Conservation (phyloP, 2,888 invertebrate genomes). For the Morpho deidamia region DNA sequence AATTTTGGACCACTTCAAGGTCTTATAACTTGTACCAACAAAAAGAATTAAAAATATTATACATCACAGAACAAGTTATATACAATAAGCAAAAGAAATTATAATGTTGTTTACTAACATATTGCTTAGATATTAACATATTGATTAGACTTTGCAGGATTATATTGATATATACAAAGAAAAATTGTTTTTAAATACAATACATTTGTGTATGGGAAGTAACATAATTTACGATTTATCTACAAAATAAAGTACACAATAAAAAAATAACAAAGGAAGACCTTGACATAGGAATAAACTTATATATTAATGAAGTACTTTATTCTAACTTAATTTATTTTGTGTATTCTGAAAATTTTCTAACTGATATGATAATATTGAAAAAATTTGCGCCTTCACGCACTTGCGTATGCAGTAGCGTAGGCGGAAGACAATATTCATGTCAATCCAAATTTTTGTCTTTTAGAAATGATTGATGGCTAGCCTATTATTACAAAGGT, state of each 20-base stretch:
- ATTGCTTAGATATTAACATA: not conserved
- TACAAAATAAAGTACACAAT: not conserved
- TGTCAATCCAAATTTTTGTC: not conserved
- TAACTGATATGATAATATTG: not conserved
- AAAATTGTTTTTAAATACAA: too few relatives aligned
- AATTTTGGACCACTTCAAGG: too few relatives aligned
- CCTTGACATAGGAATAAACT: conserved; percentile 25
- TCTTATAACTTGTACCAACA: too few relatives aligned
- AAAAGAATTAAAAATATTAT: too few relatives aligned
- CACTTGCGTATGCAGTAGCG: conserved; percentile 33
- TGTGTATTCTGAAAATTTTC: too few relatives aligned
- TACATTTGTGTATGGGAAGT: too few relatives aligned
- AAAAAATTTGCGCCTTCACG: conserved; percentile 5
- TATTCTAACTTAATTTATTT: too few relatives aligned
- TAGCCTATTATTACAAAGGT: too few relatives aligned
- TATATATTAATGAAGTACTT: not conserved
- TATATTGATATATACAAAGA: too few relatives aligned
- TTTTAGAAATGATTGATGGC: not conserved
- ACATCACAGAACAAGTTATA: not conserved
- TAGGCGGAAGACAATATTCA: conserved; percentile 43
- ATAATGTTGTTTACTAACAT: not conserved
- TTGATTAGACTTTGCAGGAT: too few relatives aligned
- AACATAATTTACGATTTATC: too few relatives aligned
- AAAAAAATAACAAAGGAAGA: conserved; percentile 34
- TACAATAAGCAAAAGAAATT: not conserved